These are phyloP conservation scores for Oreohelix idahoensis DNA, from an alignment of 1,140 invertebrate genomes.

Conservation along the genomic window DNA sequence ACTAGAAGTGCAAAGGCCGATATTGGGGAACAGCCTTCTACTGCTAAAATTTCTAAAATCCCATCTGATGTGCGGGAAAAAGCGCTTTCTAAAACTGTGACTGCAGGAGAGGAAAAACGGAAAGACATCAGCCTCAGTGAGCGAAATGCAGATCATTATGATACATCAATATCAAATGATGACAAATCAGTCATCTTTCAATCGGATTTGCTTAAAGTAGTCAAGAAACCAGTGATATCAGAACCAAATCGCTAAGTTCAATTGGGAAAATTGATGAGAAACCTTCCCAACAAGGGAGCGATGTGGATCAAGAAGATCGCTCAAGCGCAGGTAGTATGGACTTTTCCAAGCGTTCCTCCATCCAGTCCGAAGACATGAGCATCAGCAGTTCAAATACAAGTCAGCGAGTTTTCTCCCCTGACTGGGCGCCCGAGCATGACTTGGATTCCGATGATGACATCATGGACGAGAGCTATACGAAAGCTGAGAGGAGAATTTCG, in stretches of 20 bases:
- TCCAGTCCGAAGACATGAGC: slow-evolving; percentile 20
- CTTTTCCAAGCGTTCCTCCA: not conserved
- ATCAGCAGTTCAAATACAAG: slow-evolving; percentile 22
- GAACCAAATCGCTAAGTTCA: not conserved
- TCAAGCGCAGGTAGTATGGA: not conserved
- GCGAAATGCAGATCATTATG: too few species aligned
- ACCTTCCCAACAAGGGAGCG: not conserved
- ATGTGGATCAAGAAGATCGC: not conserved
- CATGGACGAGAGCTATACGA: slow-evolving; percentile 49
- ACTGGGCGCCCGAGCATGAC: slow-evolving; percentile 65
- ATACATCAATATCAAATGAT: too few species aligned
- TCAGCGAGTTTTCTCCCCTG: slow-evolving; percentile 43
- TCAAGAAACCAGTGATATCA: too few species aligned
- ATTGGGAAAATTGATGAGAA: not conserved
- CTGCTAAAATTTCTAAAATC: too few species aligned
- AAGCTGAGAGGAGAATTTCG: slow-evolving; percentile 30
- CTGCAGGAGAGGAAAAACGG: too few species aligned
- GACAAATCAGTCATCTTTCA: too few species aligned
- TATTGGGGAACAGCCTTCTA: too few species aligned
- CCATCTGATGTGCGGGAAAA: too few species aligned
- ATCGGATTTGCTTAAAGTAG: too few species aligned
- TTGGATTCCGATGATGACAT: slow-evolving; percentile 66
- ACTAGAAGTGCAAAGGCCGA: slow-evolving; percentile 42
- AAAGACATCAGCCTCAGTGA: too few species aligned
- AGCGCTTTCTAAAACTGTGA: too few species aligned